Evolutionary conservation across 2,797 vertebrate genomes (phyloP).

Genomic region (Galaxias olidus): DNA sequence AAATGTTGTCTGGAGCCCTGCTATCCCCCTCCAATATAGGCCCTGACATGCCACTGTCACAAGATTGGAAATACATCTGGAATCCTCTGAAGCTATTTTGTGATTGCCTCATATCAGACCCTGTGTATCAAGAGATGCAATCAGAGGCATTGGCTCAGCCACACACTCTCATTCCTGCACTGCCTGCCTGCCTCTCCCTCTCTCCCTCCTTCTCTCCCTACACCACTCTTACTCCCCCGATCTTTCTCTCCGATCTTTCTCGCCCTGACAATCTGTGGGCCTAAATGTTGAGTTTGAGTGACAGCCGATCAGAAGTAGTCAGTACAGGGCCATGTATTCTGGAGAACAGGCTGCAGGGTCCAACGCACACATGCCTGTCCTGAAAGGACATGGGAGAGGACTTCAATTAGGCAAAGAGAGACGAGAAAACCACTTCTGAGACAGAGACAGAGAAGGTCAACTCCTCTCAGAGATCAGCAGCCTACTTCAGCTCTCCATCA

Average conservation of each 20-base stretch:
- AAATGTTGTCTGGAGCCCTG: no score
- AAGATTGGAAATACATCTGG: conserved; percentile 12
- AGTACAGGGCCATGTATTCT: conserved; percentile 33
- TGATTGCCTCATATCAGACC: conserved; percentile 53
- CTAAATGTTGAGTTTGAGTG: conserved; percentile 28
- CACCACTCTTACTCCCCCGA: conserved; percentile 12
- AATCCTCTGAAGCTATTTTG: conserved; percentile 39
- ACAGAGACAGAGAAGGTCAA: background rate
- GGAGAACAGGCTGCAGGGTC: conserved; percentile 29
- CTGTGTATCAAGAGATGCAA: conserved; percentile 52
- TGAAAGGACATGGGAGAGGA: no score
- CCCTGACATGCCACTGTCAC: conserved; percentile 5
- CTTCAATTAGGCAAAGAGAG: no score
- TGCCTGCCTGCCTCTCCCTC: background rate
- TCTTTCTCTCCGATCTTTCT: conserved; percentile 11
- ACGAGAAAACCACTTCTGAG: background rate
- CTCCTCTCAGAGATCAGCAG: no score
- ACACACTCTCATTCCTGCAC: conserved; percentile 38
- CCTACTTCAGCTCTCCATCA: no score
- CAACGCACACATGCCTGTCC: conserved; percentile 13
- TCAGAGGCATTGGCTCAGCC: conserved; percentile 40
- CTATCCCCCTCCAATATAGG: background rate
- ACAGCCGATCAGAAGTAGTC: conserved; percentile 38
- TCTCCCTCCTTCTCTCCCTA: background rate
- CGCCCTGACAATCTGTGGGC: conserved; percentile 27